phyloP scores from a whole-genome alignment of 92 coral and sea anemone species.

The Phenganax marumi region DNA sequence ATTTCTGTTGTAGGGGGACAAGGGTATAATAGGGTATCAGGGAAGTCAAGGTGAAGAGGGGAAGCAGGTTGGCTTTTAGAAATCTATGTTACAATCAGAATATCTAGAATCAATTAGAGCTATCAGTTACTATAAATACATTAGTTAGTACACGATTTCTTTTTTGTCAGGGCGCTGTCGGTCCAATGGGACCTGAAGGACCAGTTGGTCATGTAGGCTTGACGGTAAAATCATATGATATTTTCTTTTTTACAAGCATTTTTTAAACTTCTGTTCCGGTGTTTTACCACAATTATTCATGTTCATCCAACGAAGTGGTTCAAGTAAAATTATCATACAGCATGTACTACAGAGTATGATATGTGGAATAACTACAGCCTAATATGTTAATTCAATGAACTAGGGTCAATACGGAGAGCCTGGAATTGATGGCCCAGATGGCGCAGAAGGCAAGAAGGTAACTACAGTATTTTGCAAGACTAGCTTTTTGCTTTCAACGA shows the following conservation, averaged over 20 bases:
- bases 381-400: too few species aligned
- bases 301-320: too few species aligned
- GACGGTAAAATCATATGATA: constrained; percentile 6
- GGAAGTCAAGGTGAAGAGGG: constrained; percentile 32
- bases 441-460: constrained; percentile 19
- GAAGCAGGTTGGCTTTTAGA: constrained; percentile 7
- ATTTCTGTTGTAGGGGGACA: constrained; percentile 25
- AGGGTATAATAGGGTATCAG: constrained; percentile 19
- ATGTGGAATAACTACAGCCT: background rate
- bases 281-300: too few species aligned
- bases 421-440: constrained; percentile 36
- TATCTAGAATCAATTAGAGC: background rate
- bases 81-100: background rate
- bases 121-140: background rate
- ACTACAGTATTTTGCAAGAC: background rate
- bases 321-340: background rate
- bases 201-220: constrained; percentile 14
- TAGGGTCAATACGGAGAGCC: constrained; percentile 40
- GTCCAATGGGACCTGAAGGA: constrained; percentile 24
- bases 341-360: background rate
- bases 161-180: background rate
- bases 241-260: too few species aligned
- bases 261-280: too few species aligned
- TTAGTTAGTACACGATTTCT: background rate
- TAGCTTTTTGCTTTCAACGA: background rate